phyloP scores from a whole-genome alignment of 2,888 invertebrate genomes.

The Andrena flavipes region DNA sequence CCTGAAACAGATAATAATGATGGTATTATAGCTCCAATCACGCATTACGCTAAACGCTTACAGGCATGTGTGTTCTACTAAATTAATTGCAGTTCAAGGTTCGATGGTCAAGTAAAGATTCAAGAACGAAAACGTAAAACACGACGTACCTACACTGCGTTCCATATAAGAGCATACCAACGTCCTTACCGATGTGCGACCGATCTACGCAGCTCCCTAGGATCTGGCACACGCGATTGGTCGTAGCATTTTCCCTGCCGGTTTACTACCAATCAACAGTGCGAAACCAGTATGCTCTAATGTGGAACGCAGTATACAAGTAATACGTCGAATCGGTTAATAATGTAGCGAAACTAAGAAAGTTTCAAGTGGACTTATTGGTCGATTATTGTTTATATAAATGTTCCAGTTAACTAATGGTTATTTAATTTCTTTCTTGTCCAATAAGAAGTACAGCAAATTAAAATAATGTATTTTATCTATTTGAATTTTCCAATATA shows the following conservation, averaged over 20 bases:
- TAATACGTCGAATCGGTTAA: neutral
- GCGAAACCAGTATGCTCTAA: too few species aligned
- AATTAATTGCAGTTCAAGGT: neutral
- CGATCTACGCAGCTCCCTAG: too few species aligned
- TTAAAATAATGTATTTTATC: neutral
- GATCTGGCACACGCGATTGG: too few species aligned
- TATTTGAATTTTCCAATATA: neutral
- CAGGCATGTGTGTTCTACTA: neutral
- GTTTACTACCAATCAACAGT: too few species aligned
- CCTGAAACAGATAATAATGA: slow-evolving; percentile 50
- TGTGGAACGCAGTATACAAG: too few species aligned
- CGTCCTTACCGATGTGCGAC: too few species aligned
- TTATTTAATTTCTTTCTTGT: neutral
- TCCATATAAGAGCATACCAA: too few species aligned
- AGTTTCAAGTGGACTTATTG: too few species aligned
- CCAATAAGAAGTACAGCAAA: neutral
- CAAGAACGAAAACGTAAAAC: neutral
- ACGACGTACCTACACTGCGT: too few species aligned
- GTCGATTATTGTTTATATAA: too few species aligned
- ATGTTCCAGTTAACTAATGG: too few species aligned
- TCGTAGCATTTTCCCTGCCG: too few species aligned
- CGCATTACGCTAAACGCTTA: neutral
- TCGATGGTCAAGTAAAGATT: neutral
- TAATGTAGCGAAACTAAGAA: neutral
- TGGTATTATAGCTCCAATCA: slow-evolving; percentile 27